Evolutionary conservation across 2,888 invertebrate genomes (phyloP), one percentile per base, ranked within the genome.

Genomic region (Phaedon cochleariae): DNA sequence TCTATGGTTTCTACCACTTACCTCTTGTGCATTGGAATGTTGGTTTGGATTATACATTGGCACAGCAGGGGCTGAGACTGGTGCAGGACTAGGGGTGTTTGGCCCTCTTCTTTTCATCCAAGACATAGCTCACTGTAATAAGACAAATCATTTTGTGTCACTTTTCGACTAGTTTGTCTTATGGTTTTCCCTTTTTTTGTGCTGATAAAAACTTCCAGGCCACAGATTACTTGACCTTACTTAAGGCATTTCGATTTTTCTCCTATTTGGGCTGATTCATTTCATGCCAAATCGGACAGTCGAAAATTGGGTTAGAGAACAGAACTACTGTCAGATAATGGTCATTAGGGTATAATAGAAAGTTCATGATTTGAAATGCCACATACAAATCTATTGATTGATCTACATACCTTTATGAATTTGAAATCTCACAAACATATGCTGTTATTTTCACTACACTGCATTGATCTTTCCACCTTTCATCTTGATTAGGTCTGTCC

Each of bases 1-100:
- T 46, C 7, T 12, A 46, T n/a, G n/a, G 45, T 17, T 49, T 15
- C 26, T 12, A 34, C 5, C 6, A 64, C 75, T 76, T 76, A 82
- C 82, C 74, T 81, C 80, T 75, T 79, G 78, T 65, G 74, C 71
- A 70, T 73, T 78, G 77, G 77, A 79, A 81, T 81, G 82, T 77
- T 83, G 82, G 78, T 82, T 82, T 18, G 83, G 82, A 69, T 83
- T 83, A 73, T 81, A 84, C 80, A 83, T 80, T 65, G 78, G 83
- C 37, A 82, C 80, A 29, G 78, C 75, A 15, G 79, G 76, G 10
- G 79, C 76, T 49, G 76, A 75, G 59, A 67, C 73, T 53, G 79
- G 71, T n/a, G 80, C 74, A 29, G 80, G 75, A 65, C 74, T 80
- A 22, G 81, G 80, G 49, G 75, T 74, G 45, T 74, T 73, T 34